phyloP scores from a whole-genome alignment of 2,113 vertebrate genomes.

The Scomber japonicus region DNA sequence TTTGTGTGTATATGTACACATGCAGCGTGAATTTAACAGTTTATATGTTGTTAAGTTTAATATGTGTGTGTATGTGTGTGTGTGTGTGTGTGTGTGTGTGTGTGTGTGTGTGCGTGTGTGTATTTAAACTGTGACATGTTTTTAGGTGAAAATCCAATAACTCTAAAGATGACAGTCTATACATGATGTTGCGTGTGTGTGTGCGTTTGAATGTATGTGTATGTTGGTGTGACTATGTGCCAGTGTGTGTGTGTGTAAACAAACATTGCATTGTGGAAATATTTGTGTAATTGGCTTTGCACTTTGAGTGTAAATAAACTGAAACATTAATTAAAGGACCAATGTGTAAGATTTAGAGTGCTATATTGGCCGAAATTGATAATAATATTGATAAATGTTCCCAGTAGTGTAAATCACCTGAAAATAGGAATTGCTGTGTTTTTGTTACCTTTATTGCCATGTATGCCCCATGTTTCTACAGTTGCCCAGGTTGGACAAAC shows the following conservation, averaged over 20 bases:
- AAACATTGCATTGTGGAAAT: slow-evolving; percentile 16
- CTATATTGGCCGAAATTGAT: no score
- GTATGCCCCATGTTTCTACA: no score
- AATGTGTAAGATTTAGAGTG: no score
- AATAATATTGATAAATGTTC: no score
- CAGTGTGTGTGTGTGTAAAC: slow-evolving; percentile 48
- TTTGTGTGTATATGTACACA: background rate
- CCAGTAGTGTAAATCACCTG: no score
- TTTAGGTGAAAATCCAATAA: slow-evolving; percentile 19
- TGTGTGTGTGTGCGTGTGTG: slow-evolving; percentile 13
- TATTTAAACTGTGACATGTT: background rate
- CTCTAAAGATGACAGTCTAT: slow-evolving; percentile 21
- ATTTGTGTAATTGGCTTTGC: slow-evolving; percentile 9
- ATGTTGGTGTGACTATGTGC: slow-evolving; percentile 52
- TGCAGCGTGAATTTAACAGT: slow-evolving; percentile 3
- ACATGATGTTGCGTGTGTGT: slow-evolving; percentile 41
- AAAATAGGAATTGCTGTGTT: no score
- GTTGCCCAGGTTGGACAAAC: no score
- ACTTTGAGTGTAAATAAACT: background rate
- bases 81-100: slow-evolving; percentile 16
- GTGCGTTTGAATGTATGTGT: slow-evolving; percentile 5
- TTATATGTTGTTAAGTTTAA: slow-evolving; percentile 26
- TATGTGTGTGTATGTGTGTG: slow-evolving; percentile 22
- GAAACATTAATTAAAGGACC: background rate
- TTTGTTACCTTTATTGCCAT: no score